Evolutionary conservation across 2,113 vertebrate genomes (phyloP).

Genomic region (Epinephelus cyanopodus): DNA sequence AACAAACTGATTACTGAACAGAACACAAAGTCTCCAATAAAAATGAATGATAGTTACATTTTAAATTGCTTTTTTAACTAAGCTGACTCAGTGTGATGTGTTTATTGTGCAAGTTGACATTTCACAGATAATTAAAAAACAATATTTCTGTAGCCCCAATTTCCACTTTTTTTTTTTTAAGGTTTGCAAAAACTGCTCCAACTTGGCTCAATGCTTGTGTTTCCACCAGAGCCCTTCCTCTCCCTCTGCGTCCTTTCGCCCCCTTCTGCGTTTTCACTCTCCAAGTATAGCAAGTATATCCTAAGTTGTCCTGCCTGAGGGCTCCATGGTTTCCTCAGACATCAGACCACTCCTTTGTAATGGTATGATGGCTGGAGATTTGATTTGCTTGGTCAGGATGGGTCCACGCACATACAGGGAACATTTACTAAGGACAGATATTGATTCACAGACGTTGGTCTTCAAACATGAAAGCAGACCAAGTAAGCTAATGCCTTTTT

Average conservation of each 20-base stretch:
- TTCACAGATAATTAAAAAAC: too few species aligned
- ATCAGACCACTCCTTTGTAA: constrained; percentile 63
- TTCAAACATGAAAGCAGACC: constrained; percentile 37
- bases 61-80: too few species aligned
- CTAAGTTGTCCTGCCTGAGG: constrained; percentile 28
- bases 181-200: background rate
- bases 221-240: background rate
- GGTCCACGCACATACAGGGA: constrained; percentile 7
- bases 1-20: too few species aligned
- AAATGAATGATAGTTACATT: too few species aligned
- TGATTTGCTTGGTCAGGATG: constrained; percentile 54
- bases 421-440: constrained; percentile 54
- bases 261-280: constrained; percentile 12
- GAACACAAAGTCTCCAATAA: too few species aligned
- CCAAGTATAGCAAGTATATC: constrained; percentile 26
- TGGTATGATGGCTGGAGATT: constrained; percentile 53
- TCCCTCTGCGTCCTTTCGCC: constrained; percentile 7
- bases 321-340: constrained; percentile 29
- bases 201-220: background rate
- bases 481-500: constrained; percentile 44
- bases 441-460: constrained; percentile 53
- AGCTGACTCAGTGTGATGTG: too few species aligned
- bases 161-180: too few species aligned
- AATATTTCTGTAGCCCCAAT: too few species aligned
- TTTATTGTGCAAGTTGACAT: too few species aligned